Evolutionary conservation across 2,888 invertebrate genomes (phyloP).

Genomic region (Cheilosia vulpina): DNA sequence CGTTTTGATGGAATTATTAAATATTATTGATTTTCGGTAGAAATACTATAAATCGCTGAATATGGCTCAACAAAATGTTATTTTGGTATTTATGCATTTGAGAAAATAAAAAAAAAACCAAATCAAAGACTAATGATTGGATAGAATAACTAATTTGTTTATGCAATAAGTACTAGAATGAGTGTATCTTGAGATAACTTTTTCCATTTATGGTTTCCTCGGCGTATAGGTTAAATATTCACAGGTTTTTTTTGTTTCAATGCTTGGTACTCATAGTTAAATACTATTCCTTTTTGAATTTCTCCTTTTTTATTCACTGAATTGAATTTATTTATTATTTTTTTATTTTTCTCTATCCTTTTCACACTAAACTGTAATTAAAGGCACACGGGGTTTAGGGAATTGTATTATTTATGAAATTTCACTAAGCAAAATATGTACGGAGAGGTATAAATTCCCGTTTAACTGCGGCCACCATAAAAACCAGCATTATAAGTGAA

Average conservation of each 20-base stretch:
- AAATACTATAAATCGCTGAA: conserved; percentile 59
- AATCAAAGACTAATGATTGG: conserved; percentile 55
- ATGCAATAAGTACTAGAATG: conserved; percentile 56
- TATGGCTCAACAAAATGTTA: conserved; percentile 56
- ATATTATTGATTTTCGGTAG: conserved; percentile 64
- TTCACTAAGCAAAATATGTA: background rate
- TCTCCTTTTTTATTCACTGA: conserved; percentile 57
- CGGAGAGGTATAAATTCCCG: conserved; percentile 12
- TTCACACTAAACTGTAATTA: conserved; percentile 62
- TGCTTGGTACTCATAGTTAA: conserved; percentile 38
- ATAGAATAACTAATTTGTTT: conserved; percentile 52
- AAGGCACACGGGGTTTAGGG: conserved; percentile 56
- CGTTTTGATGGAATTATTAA: conserved; percentile 68
- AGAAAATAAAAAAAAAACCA: conserved; percentile 25
- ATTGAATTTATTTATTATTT: conserved; percentile 16
- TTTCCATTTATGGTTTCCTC: conserved; percentile 27
- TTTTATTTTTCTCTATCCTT: conserved; percentile 15
- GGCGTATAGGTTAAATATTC: conserved; percentile 36
- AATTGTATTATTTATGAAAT: conserved; percentile 11
- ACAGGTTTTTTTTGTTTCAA: conserved; percentile 27
- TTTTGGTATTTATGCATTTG: conserved; percentile 14
- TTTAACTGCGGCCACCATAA: conserved; percentile 21
- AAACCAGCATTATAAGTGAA: conserved; percentile 24
- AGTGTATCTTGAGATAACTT: conserved; percentile 40
- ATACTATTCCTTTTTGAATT: conserved; percentile 42